Evolutionary conservation across 2,888 invertebrate genomes (phyloP).

Genomic region (Suillia variegata): DNA sequence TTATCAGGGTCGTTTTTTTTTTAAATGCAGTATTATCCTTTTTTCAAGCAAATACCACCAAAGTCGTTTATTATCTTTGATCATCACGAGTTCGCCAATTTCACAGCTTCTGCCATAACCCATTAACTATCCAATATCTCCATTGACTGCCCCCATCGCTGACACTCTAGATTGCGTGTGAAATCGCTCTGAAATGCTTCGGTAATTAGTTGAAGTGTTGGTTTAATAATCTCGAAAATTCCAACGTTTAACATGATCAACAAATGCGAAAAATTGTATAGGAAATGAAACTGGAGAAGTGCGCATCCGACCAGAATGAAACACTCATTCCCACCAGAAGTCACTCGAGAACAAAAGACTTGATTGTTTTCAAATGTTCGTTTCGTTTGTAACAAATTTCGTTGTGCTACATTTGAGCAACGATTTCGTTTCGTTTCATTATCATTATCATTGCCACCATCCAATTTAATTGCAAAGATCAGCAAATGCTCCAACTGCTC

Average conservation of each 20-base stretch:
- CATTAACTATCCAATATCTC: too few relatives aligned
- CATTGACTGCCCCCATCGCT: not conserved
- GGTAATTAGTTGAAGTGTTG: constrained; percentile 1
- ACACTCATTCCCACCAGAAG: too few relatives aligned
- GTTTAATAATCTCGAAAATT: not conserved
- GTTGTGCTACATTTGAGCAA: not conserved
- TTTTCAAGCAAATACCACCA: too few relatives aligned
- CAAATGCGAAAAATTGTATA: not conserved
- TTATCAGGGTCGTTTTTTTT: too few relatives aligned
- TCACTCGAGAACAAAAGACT: not conserved
- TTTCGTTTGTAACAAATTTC: not conserved
- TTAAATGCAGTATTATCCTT: too few relatives aligned
- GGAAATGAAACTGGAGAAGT: too few relatives aligned
- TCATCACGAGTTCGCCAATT: too few relatives aligned
- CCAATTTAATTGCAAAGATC: not conserved
- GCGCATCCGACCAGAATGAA: too few relatives aligned
- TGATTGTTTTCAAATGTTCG: not conserved
- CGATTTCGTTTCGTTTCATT: too few relatives aligned
- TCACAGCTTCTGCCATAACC: too few relatives aligned
- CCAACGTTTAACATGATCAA: not conserved
- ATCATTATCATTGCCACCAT: constrained; percentile 1
- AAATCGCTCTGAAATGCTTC: not conserved
- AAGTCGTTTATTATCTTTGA: too few relatives aligned
- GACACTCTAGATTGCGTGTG: not conserved
- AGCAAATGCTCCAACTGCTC: too few relatives aligned